Percentiles rank a stretch among this genome's conserved stretches.
These are phyloP conservation scores for Pygmarrhopalites habei DNA, from an alignment of 1,140 invertebrate species.

Conservation along the genomic window DNA sequence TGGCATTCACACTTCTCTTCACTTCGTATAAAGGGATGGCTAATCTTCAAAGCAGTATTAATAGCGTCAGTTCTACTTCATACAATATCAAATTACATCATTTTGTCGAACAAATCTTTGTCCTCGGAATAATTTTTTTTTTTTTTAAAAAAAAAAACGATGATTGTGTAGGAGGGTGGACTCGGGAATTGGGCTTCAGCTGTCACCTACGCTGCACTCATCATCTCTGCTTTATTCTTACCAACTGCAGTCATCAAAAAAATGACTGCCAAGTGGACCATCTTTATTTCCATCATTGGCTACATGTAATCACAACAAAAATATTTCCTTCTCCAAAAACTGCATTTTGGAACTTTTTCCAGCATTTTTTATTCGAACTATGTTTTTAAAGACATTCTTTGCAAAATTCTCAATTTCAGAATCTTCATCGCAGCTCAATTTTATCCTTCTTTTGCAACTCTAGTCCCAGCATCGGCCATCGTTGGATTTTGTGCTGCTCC, in stretches of 20 bases:
- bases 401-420: no score
- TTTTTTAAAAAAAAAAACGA: no score
- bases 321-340: no score
- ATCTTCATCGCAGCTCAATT: slow-evolving; percentile 75
- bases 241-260: slow-evolving; percentile 51
- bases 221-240: background rate
- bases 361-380: no score
- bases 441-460: slow-evolving; percentile 76
- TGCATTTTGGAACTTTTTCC: no score
- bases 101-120: no score
- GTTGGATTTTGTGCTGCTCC: slow-evolving; percentile 80
- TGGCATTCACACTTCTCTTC: slow-evolving; percentile 87
- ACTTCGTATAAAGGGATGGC: slow-evolving; percentile 85
- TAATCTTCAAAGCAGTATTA: slow-evolving; percentile 63
- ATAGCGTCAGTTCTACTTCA: no score
- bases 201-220: background rate
- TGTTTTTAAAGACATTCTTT: no score
- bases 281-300: slow-evolving; percentile 83
- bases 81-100: no score
- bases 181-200: background rate
- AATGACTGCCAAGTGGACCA: slow-evolving; percentile 90
- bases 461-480: slow-evolving; percentile 79
- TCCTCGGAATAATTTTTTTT: no score
- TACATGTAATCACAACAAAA: no score
- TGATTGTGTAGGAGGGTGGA: background rate